Evolutionary conservation across 2,797 vertebrate species (phyloP), one percentile per base, ranked within the genome.

Genomic region (Holocentrus rufus): DNA sequence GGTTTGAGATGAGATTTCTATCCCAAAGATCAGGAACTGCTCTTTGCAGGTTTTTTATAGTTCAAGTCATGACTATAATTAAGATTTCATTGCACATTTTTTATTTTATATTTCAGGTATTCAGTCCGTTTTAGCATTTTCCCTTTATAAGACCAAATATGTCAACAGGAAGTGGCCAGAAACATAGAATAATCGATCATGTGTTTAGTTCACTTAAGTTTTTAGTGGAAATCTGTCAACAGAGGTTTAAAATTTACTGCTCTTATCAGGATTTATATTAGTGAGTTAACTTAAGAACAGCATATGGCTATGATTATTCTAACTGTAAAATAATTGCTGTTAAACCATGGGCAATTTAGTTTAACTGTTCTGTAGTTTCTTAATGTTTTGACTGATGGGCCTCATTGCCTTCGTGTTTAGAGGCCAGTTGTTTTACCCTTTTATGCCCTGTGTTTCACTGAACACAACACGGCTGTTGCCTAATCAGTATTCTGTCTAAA

Each of bases 331-430:
- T 84, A 86, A 87, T 86, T 78, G 76, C 65, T 78, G 72, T 82
- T 87, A 81, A 85, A 76, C 46, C 78, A 87, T 62, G 83, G 82
- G 83, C 79, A 85, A 89, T 88, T 90, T 78, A 69, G 71, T 88
- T 50, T 68, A 88, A 89, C 81, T 81, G 80, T 74, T 86, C 70
- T 60, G 61, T 63, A 70, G 74, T 85, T 87, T 82, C 67, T 84
- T 79, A 71, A 74, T 86, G 80, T 86, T 91, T 85, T 85, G 88
- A 90, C 85, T 81, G 83, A 85, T 86, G 76, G 72, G 85, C 74
- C 87, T 88, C 89, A 91, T 91, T 90, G 83, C 77, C 60, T 87
- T 73, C 58, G 74, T 83, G 68, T 81, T 86, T 62, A 56, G 54
- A 87, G 46, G 42, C 76, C 64, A 72, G 58, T 81, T 86, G 31